Conservation (phyloP, 1,140 invertebrate genomes). For the Radopholus similis region DNA sequence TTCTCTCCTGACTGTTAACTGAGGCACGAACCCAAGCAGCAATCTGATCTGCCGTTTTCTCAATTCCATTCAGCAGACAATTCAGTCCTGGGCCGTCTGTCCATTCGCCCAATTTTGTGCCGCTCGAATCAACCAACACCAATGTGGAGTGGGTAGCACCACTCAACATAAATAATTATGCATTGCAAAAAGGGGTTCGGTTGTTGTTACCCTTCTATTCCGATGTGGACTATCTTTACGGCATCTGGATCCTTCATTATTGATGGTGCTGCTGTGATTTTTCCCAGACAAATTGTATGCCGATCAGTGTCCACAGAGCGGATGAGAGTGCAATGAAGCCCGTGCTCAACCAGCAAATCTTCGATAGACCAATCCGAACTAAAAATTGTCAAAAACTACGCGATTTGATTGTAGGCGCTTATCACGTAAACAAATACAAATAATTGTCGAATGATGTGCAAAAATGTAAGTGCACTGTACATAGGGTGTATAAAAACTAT, state of each 20-base stretch:
- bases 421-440: slow-evolving; percentile 8
- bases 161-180: slow-evolving; percentile 45
- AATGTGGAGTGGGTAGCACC: slow-evolving; percentile 62
- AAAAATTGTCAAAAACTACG: slow-evolving; percentile 9
- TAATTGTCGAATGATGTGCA: neutral
- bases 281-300: slow-evolving; percentile 29
- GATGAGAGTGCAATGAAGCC: slow-evolving; percentile 22
- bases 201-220: slow-evolving; percentile 34
- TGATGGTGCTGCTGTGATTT: slow-evolving; percentile 1
- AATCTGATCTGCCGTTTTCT: slow-evolving; percentile 22
- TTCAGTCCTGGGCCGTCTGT: slow-evolving; percentile 25
- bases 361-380: slow-evolving; percentile 39
- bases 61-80: slow-evolving; percentile 38
- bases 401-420: neutral
- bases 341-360: slow-evolving; percentile 4
- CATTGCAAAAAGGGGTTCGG: neutral
- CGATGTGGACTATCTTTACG: slow-evolving; percentile 20
- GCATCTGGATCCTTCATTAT: neutral
- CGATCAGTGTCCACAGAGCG: slow-evolving; percentile 29
- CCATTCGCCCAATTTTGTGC: slow-evolving; percentile 25
- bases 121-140: slow-evolving; percentile 60
- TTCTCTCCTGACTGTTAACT: neutral
- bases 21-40: slow-evolving; percentile 13
- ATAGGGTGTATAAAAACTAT: neutral
- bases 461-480: neutral